phyloP scores from a whole-genome alignment of 2,888 invertebrate genomes.

The Melanostoma mellinum region DNA sequence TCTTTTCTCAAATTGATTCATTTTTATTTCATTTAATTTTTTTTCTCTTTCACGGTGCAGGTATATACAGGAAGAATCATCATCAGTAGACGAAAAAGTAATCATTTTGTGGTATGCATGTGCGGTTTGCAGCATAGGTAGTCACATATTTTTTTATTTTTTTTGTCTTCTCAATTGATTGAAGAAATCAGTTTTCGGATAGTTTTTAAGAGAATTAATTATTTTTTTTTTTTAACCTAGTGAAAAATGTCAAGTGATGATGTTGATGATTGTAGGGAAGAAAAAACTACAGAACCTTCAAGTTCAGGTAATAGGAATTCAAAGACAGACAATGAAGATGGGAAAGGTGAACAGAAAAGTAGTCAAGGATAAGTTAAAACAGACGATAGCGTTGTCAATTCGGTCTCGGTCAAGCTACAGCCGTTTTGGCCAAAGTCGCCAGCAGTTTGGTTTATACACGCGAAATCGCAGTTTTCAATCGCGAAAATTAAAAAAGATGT shows the following conservation, averaged over 20 bases:
- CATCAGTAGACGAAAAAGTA: neutral
- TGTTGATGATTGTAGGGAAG: neutral
- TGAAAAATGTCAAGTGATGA: conserved; percentile 13
- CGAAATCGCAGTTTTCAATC: conserved; percentile 37
- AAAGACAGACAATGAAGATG: neutral
- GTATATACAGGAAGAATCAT: conserved; percentile 17
- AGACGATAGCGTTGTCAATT: conserved; percentile 1
- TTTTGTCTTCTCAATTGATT: neutral
- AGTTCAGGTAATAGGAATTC: neutral
- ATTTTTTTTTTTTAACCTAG: neutral
- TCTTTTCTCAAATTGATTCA: conserved; percentile 4
- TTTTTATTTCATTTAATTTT: conserved; percentile 9
- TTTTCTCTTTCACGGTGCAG: conserved; percentile 5
- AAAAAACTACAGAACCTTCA: neutral
- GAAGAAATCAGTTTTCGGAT: neutral
- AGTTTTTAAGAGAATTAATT: neutral
- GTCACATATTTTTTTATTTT: neutral
- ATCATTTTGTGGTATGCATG: neutral
- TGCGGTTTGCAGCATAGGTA: conserved; percentile 11
- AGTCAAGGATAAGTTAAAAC: conserved; percentile 4
- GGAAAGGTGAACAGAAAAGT: neutral
- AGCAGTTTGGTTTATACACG: conserved; percentile 35
- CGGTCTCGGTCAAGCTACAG: conserved; percentile 18
- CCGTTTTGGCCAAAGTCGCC: conserved; percentile 42
- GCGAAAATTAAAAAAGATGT: conserved; percentile 13